A percentile compares a stretch with the other conserved stretches of the same genome.
Conservation (phyloP, 2,113 vertebrate species). For the Myrmophylax atrothorax region DNA sequence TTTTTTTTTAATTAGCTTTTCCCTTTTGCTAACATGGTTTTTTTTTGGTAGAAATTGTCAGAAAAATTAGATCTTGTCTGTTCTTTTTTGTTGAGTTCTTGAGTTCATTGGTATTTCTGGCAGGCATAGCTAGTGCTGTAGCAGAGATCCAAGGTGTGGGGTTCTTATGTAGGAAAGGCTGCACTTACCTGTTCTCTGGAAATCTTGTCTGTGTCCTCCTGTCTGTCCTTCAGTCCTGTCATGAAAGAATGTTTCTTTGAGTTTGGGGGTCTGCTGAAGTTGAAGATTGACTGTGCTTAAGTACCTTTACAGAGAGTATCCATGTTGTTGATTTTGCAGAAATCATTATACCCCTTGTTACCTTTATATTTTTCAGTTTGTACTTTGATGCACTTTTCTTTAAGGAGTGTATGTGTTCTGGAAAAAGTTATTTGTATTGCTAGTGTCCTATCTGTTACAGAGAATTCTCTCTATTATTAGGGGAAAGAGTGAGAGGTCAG, state of each 20-base stretch:
- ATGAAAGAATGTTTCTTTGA: neutral
- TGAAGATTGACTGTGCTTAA: neutral
- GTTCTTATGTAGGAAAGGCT: neutral
- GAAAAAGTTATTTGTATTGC: neutral
- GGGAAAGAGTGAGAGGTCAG: neutral
- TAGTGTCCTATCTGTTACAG: neutral
- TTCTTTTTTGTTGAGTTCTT: neutral
- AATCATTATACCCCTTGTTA: neutral
- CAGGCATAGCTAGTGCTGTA: neutral
- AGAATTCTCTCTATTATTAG: neutral
- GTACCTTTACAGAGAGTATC: neutral
- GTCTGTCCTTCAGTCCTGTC: neutral
- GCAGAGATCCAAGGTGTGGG: neutral
- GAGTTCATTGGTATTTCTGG: neutral
- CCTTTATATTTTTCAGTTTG: neutral
- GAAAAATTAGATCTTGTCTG: neutral
- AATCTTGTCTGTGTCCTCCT: neutral
- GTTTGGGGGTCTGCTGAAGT: neutral
- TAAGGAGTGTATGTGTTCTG: neutral
- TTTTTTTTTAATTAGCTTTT: neutral
- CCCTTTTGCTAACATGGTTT: neutral
- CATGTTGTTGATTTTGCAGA: neutral
- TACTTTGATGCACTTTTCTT: neutral
- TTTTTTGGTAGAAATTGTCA: neutral
- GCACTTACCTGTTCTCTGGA: neutral